Evolutionary conservation across 2,888 invertebrate species (phyloP), one percentile per base, ranked within the genome.

Genomic region (Apoda limacodes): DNA sequence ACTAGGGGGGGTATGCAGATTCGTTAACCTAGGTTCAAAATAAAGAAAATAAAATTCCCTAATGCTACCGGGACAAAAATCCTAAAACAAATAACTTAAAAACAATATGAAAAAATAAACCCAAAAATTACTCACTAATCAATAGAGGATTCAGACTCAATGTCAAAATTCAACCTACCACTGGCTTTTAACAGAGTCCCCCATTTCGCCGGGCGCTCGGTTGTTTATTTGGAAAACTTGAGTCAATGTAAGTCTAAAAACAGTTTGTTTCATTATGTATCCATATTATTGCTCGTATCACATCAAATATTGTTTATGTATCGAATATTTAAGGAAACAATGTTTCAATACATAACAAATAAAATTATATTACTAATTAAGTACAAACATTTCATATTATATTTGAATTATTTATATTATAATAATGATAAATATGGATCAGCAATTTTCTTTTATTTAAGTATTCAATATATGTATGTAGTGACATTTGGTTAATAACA

Each of bases 51-150:
- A 75, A 80, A 78, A 76, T 75, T 75, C 80, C 80, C 80, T 80
- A 78, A 78, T 71, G 68, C 78, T 80, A 80, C 70, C 67, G 78
- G 80, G 80, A 80, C 78, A 78, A 80, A 80, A 80, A 78, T 76
- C 76, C 78, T 68, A 75, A 76, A 78, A 74, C 75, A 74, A 75
- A 78, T 72, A 78, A 80, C 75, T 76, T 78, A 78, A 78, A 80
- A 78, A 76, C 74, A 76, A 75, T 75, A 76, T 69, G 74, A 78
- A 76, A 78, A 75, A 74, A 67, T 67, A 17, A 80, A 76, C 71
- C 71, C 67, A 71, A 78, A 78, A 75, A 69, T 76, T 76, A 78
- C 76, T 74, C 67, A 76, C 76, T 78, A 78, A 76, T 74, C 64
- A 74, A 75, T 66, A 78, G 65, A 75, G 72, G 71, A 66, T 74